A percentile compares a stretch with the other conserved stretches of the same genome.
Evolutionary conservation across 2,888 invertebrate species (phyloP).

Genomic region (Charanyca ferruginea): DNA sequence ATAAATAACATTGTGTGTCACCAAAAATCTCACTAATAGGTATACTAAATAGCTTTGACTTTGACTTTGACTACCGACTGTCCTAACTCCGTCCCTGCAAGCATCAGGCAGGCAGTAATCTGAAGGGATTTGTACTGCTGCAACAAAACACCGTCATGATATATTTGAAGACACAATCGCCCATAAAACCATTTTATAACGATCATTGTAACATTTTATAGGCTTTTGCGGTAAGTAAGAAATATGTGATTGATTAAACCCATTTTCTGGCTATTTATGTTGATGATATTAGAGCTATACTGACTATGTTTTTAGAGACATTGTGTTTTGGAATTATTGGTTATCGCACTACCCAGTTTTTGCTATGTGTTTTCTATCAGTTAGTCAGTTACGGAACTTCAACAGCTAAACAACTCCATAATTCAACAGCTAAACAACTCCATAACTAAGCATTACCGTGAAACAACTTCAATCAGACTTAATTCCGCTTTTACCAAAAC

Average conservation of each 20-base stretch:
- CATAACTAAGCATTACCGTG: background rate
- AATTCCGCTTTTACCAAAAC: constrained; percentile 6
- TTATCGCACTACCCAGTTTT: too few relatives aligned
- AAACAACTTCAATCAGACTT: constrained; percentile 14
- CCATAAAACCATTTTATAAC: constrained; percentile 50
- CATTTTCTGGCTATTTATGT: background rate
- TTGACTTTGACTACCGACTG: background rate
- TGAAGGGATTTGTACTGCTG: constrained; percentile 34
- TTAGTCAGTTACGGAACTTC: background rate
- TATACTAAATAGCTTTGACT: too few relatives aligned
- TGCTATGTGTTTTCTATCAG: too few relatives aligned
- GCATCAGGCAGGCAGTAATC: constrained; percentile 22
- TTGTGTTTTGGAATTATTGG: too few relatives aligned
- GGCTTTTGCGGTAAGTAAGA: constrained; percentile 27
- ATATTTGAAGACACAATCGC: constrained; percentile 47
- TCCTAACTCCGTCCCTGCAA: constrained; percentile 14
- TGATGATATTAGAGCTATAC: too few relatives aligned
- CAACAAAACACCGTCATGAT: constrained; percentile 34
- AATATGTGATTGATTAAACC: constrained; percentile 17
- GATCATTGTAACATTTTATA: constrained; percentile 27
- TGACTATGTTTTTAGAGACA: too few relatives aligned
- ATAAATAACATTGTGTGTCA: too few relatives aligned
- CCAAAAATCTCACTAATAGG: too few relatives aligned
- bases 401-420: background rate
- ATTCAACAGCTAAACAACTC: background rate